A percentile compares a stretch with the other conserved stretches of the same genome.
Conservation (phyloP, 2,888 invertebrate species). For the Ptychoptera contaminata region DNA sequence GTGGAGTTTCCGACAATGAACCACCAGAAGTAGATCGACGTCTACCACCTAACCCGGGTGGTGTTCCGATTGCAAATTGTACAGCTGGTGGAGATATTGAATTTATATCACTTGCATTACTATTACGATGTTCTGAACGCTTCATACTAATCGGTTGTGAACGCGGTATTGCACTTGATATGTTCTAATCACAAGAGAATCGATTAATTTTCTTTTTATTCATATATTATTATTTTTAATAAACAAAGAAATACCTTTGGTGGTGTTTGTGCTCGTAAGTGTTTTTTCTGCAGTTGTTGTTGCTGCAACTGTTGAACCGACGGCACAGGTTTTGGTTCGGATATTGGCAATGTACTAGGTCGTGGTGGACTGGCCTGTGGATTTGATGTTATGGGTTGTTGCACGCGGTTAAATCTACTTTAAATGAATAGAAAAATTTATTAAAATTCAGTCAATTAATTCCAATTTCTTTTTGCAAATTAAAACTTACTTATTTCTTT, state of each 20-base stretch:
- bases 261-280: constrained; percentile 12
- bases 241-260: constrained; percentile 12
- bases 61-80: constrained; percentile 75
- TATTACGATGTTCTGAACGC: constrained; percentile 52
- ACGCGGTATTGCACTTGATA: constrained; percentile 45
- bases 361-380: constrained; percentile 42
- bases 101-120: constrained; percentile 63
- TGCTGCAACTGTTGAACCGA: constrained; percentile 18
- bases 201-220: background rate
- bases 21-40: constrained; percentile 51
- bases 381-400: constrained; percentile 15
- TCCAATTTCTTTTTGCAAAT: too few species aligned
- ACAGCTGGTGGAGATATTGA: constrained; percentile 87
- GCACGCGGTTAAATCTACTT: constrained; percentile 16
- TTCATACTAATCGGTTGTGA: constrained; percentile 78
- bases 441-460: background rate
- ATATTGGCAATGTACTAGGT: constrained; percentile 51
- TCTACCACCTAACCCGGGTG: constrained; percentile 43
- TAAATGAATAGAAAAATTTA: too few species aligned
- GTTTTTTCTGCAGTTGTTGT: constrained; percentile 6
- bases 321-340: constrained; percentile 65
- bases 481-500: constrained; percentile 15
- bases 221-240: too few species aligned
- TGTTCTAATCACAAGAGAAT: constrained; percentile 3
- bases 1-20: constrained; percentile 52